phyloP scores from a whole-genome alignment of 1,140 invertebrate species.

The Manduca sexta region DNA sequence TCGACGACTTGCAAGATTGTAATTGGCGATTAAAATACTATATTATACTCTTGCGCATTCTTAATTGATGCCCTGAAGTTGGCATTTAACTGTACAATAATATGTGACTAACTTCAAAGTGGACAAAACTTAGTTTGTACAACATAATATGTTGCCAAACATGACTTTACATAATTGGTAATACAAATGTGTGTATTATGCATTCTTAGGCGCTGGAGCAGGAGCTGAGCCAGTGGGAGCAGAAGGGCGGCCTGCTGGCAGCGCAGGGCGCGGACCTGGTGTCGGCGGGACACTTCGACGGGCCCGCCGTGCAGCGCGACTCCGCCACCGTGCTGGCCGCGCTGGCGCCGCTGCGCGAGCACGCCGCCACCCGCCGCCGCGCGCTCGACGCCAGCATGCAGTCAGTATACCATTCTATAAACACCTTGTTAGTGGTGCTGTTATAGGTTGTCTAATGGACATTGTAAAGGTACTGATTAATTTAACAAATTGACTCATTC shows the following conservation, averaged over 20 bases:
- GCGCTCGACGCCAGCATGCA: constrained; percentile 88
- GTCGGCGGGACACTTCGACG: constrained; percentile 95
- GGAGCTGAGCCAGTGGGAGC: constrained; percentile 85
- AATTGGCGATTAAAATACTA: too few relatives aligned
- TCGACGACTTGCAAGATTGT: background rate
- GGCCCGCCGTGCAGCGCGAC: constrained; percentile 86
- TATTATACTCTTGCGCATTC: too few relatives aligned
- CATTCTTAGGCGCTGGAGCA: constrained; percentile 79
- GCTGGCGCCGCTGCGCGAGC: constrained; percentile 77
- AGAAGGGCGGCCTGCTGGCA: constrained; percentile 75
- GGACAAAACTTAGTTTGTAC: too few relatives aligned
- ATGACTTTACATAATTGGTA: too few relatives aligned
- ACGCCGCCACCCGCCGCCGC: constrained; percentile 79
- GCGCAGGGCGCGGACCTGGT: constrained; percentile 91
- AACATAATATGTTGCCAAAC: too few relatives aligned
- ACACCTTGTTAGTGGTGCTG: too few relatives aligned
- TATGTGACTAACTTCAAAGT: too few relatives aligned
- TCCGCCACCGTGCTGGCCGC: constrained; percentile 83
- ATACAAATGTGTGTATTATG: background rate
- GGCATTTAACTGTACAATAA: too few relatives aligned
- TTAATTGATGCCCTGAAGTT: too few relatives aligned
- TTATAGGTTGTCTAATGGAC: background rate
- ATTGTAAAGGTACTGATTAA: too few relatives aligned
- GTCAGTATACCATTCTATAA: constrained; percentile 30
- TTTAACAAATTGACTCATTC: too few relatives aligned